A percentile compares a stretch with the other conserved stretches of the same genome.
Evolutionary conservation across 1,140 invertebrate genomes (phyloP).

Genomic region (Oryzaephilus surinamensis): DNA sequence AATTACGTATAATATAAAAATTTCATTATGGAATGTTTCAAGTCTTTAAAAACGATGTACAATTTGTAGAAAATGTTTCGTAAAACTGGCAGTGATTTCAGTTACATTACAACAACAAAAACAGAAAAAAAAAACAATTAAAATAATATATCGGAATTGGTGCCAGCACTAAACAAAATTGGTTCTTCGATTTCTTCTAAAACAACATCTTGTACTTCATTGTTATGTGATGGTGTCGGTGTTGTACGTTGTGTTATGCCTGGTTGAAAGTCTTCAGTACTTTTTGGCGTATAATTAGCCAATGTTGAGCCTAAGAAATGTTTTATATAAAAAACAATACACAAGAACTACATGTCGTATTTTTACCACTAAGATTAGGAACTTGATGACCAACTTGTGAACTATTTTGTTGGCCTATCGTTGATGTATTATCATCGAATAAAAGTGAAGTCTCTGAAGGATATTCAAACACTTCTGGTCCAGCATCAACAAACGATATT

Average conservation of each 20-base stretch:
- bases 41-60: too few species aligned
- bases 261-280: slow-evolving; percentile 29
- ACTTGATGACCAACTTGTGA: slow-evolving; percentile 30
- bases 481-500: slow-evolving; percentile 74
- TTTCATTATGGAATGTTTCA: too few species aligned
- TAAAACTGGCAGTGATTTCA: too few species aligned
- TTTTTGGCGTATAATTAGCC: slow-evolving; percentile 33
- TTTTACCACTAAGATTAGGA: slow-evolving; percentile 29
- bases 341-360: too few species aligned
- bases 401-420: slow-evolving; percentile 16
- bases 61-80: too few species aligned
- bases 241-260: slow-evolving; percentile 23
- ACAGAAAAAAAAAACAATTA: too few species aligned
- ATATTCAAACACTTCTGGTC: slow-evolving; percentile 75
- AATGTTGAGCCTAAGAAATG: slow-evolving; percentile 28
- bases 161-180: slow-evolving; percentile 30
- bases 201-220: slow-evolving; percentile 6
- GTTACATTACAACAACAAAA: too few species aligned
- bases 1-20: too few species aligned
- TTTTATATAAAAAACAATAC: neutral
- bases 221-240: slow-evolving; percentile 9
- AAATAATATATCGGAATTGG: slow-evolving; percentile 32
- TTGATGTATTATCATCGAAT: slow-evolving; percentile 38
- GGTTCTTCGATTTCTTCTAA: slow-evolving; percentile 27
- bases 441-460: slow-evolving; percentile 70